Base-by-base conservation (phyloP, 2,888 invertebrate species). In the Drosophila aldrichi region DNA sequence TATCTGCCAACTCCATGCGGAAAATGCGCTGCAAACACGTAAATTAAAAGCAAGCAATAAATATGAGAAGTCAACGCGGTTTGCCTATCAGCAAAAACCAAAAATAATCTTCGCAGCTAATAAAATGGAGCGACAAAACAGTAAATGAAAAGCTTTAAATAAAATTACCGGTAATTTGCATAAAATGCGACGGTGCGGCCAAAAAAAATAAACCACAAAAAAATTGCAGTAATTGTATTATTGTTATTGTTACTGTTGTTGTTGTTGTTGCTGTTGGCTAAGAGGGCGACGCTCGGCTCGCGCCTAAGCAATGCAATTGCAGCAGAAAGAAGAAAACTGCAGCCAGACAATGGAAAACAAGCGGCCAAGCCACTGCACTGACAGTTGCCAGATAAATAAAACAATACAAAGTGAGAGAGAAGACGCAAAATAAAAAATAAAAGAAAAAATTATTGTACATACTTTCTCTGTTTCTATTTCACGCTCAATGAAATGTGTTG, bases 401-500 rank as follows among this genome's bases (percentile, higher is more conserved):
- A 61, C 55, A 44, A 54, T 34, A 44, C 57, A 57, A 57, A 44
- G 51, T 54, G 59, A 59, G 65, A 36, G 56, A 51, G 48, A 32
- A 46, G 52, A 57, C 40, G 32, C 41, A 22, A 43, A 32, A 32
- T 16, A 41, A 61, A 67, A 67, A 64, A 66, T 49, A 62, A 70
- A 56, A 59, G 51, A 46, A 61, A 62, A 82, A 69, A 82, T 81
- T 81, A 88, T 85, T 82, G 81, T 85, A 79, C 82, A 82, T 87
- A 91, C 91, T 91, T 91, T 91, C 91, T 91, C 91, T 91, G 90
- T 88, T 91, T 89, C 90, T 84, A 89, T 91, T 91, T 91, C 91
- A 91, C 91, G 91, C 91, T 91, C 89, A 91, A 91, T 91, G 91
- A 87, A 90, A 90, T 90, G 81, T 83, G 78, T 89, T 91, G 88